Evolutionary conservation across 2,888 invertebrate species (phyloP).

Genomic region (Callyntrura guangdongensis): DNA sequence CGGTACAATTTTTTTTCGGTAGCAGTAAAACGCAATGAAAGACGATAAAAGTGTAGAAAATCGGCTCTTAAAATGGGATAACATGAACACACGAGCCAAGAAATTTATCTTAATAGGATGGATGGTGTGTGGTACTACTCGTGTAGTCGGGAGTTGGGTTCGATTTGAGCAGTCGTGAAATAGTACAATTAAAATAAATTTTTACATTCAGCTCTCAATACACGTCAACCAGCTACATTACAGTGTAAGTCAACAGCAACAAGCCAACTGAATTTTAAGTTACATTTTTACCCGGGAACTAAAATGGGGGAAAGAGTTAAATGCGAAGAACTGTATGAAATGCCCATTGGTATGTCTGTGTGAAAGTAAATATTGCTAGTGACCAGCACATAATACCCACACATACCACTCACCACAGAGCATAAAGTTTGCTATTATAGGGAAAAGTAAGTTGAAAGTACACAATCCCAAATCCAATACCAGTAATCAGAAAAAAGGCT

Average conservation of each 20-base stretch:
- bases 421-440: not conserved
- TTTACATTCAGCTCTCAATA: conserved; percentile 79
- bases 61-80: conserved; percentile 69
- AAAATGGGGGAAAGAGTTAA: no score
- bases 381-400: not conserved
- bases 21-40: conserved; percentile 52
- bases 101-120: conserved; percentile 61
- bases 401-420: not conserved
- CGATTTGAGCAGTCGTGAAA: conserved; percentile 27
- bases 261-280: conserved; percentile 74
- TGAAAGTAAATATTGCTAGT: no score
- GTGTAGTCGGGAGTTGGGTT: not conserved
- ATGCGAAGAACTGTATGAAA: no score
- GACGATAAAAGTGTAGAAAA: conserved; percentile 67
- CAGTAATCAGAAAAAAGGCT: conserved; percentile 54
- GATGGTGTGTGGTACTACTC: not conserved
- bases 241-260: conserved; percentile 55
- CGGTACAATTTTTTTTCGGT: not conserved
- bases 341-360: no score
- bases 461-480: conserved; percentile 43
- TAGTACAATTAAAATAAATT: conserved; percentile 77
- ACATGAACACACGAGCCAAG: conserved; percentile 58
- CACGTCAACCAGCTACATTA: conserved; percentile 69
- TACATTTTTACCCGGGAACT: not conserved
- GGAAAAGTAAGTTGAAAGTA: not conserved